Base-by-base conservation (phyloP, 2,113 vertebrate genomes). In the Halcyon senegalensis region DNA sequence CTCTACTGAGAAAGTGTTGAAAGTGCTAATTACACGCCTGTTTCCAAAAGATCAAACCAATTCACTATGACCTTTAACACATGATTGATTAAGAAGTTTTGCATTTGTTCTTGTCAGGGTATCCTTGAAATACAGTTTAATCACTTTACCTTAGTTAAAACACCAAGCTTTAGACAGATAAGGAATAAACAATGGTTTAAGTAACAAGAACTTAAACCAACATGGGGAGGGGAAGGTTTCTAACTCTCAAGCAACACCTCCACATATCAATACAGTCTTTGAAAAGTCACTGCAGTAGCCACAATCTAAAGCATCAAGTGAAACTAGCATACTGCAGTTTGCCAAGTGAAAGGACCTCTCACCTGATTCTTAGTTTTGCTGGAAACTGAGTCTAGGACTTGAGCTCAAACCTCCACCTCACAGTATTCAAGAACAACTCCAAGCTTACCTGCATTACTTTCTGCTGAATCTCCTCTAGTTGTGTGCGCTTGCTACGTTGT, bases 361-460 rank as follows among this genome's bases (percentile, higher is more conserved):
- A 5, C 30, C 14, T 0, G 4, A 59, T 6, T 63, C 18, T 51
- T 9, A 43, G 30, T 58, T 53, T 84, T 33, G 33, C 28, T 88
- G 23, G 20, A 70, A 67, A 55, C 7, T 9, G 7, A 51, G 37
- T 4, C 28, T 60, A 58, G 12, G 27, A 33, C 59, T 43, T 7
- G 11, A 89, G 25, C 35, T 85, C 33, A 44, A 60, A 58, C 30
- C 28, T 59, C 39, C 1, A 0, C 10, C 50, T 58, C 31, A 9
- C 3, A 2, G 5, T 31, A 24, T 8, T 15, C 17, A 46, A 82
- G 62, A 86, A 9, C 15, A 72, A 23, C 48, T 63, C 41, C 59
- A 25, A n/a, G 30, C 64, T 96, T 98, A 99, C 99, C 99, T 99
- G 99, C 99, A 99, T 99, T 96, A 99, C 99, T 95, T 99, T 99